Evolutionary conservation across 2,888 invertebrate species (phyloP).

Genomic region (Meiosimyza decipiens): DNA sequence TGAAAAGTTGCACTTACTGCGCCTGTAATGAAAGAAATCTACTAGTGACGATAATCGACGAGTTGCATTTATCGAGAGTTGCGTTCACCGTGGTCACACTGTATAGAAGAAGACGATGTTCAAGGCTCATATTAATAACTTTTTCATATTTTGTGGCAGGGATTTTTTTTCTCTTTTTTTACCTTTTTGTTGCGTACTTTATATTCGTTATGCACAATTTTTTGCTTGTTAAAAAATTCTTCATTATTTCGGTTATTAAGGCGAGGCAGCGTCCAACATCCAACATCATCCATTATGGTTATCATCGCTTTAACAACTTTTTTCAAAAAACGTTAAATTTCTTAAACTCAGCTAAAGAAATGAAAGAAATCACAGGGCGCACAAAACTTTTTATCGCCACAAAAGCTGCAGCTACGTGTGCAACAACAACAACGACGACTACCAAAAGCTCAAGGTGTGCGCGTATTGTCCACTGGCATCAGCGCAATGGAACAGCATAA

Average conservation of each 20-base stretch:
- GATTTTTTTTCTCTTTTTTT: too few species aligned
- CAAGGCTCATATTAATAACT: too few species aligned
- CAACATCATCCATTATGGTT: conserved; percentile 57
- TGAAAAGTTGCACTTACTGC: too few species aligned
- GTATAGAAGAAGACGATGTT: too few species aligned
- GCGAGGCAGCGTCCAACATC: conserved; percentile 17
- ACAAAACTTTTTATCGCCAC: conserved; percentile 30
- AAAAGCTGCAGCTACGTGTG: conserved; percentile 20
- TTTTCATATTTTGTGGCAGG: too few species aligned
- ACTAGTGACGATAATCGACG: too few species aligned
- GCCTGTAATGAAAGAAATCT: too few species aligned
- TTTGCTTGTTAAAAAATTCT: conserved; percentile 38
- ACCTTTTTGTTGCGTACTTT: not conserved
- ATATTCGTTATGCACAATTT: conserved; percentile 26
- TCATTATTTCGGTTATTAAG: conserved; percentile 40
- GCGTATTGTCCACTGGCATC: conserved; percentile 24
- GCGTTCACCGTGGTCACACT: too few species aligned
- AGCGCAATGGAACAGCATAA: not conserved
- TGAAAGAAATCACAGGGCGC: conserved; percentile 33
- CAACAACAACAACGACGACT: not conserved
- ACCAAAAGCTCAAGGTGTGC: conserved; percentile 29
- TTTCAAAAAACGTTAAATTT: conserved; percentile 45
- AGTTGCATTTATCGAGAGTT: too few species aligned
- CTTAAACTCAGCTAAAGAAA: conserved; percentile 43
- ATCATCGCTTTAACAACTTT: conserved; percentile 65